phyloP scores from a whole-genome alignment of 2,113 vertebrate species.

The Sarotherodon lohbergeri region DNA sequence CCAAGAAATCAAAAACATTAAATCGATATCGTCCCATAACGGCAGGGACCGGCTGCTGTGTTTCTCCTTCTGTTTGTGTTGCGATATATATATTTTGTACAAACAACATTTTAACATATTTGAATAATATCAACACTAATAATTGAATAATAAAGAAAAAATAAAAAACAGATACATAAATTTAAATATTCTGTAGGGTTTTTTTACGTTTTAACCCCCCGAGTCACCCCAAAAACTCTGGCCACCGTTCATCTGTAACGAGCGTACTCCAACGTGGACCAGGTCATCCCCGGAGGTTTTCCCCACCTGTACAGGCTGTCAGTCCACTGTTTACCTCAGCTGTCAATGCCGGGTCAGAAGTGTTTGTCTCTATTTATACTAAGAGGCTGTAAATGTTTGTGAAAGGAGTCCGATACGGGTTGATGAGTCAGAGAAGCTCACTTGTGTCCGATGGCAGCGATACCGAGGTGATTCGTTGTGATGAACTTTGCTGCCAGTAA shows the following conservation, averaged over 20 bases:
- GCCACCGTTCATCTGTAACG: not conserved
- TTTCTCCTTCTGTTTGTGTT: not conserved
- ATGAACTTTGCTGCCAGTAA: not conserved
- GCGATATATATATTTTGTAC: not conserved
- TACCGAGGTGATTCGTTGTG: fast-evolving
- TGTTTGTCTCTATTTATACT: not conserved
- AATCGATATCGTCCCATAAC: not conserved
- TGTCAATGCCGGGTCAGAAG: not conserved
- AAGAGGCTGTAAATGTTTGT: not conserved
- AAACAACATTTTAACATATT: not conserved
- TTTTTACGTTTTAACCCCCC: not conserved
- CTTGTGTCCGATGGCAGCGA: not conserved
- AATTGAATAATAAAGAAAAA: not conserved
- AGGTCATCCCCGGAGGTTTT: not conserved
- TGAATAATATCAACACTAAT: not conserved
- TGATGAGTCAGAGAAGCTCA: not conserved
- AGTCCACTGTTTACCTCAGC: fast-evolving
- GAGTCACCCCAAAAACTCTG: not conserved
- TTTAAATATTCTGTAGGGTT: not conserved
- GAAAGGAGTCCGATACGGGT: not conserved
- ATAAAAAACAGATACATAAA: fast-evolving
- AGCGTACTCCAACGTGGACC: not conserved
- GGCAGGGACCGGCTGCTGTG: not conserved
- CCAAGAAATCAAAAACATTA: not conserved
- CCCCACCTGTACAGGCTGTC: fast-evolving